A percentile compares a stretch with the other conserved stretches of the same genome.
phyloP scores from a whole-genome alignment of 2,113 vertebrate genomes.

The Perca flavescens region DNA sequence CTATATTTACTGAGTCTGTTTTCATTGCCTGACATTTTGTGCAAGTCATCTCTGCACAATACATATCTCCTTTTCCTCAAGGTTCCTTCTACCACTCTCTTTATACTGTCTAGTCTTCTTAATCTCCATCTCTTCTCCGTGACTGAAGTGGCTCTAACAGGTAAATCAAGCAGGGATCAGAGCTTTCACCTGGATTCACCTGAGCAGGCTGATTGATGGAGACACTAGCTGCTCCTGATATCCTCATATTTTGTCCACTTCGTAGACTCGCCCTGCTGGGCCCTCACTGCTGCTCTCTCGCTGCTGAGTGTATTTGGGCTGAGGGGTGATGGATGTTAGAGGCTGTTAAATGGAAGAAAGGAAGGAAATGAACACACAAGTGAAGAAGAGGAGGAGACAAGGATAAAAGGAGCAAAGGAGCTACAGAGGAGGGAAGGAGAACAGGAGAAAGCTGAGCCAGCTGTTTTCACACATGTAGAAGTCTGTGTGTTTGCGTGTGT shows the following conservation, averaged over 20 bases:
- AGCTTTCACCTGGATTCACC: conserved; percentile 69
- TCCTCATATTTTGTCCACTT: conserved; percentile 71
- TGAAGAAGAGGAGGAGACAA: conserved; percentile 19
- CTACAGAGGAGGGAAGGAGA: conserved; percentile 21
- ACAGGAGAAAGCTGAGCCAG: conserved; percentile 61
- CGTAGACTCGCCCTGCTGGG: conserved; percentile 59
- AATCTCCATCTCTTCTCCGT: conserved; percentile 44
- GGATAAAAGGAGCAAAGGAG: conserved; percentile 14
- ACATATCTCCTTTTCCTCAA: conserved; percentile 9
- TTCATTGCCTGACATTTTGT: background rate
- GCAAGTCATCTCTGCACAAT: conserved; percentile 14
- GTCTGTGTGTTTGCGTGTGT: conserved; percentile 16
- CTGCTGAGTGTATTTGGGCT: conserved; percentile 53
- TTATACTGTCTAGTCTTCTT: conserved; percentile 26
- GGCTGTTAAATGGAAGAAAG: conserved; percentile 45
- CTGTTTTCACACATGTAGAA: conserved; percentile 54
- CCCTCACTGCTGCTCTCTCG: conserved; percentile 26
- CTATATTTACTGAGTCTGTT: background rate
- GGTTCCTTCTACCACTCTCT: conserved; percentile 9
- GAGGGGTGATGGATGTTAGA: conserved; percentile 70
- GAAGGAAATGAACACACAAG: conserved; percentile 47
- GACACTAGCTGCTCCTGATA: conserved; percentile 63
- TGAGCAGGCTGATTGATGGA: conserved; percentile 70
- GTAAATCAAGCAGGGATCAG: conserved; percentile 71
- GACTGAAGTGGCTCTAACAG: conserved; percentile 59